phyloP scores from a whole-genome alignment of 1,140 invertebrate genomes.

The Megathymus violae region DNA sequence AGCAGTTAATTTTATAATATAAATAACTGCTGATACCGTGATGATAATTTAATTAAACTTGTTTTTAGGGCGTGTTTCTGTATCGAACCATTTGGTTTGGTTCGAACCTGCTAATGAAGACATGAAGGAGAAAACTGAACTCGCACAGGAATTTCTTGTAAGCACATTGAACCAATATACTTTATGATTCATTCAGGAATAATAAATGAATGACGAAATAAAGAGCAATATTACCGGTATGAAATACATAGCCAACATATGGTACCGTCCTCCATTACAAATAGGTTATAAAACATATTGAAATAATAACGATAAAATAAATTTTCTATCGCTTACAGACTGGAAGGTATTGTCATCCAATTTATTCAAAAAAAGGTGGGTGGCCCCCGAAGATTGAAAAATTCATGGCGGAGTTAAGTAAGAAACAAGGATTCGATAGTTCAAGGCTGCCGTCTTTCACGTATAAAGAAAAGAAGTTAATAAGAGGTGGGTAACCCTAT shows the following conservation, averaged over 20 bases:
- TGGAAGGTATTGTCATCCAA: slow-evolving; percentile 82
- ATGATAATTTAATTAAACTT: no score
- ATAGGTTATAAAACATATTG: no score
- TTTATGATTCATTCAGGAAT: no score
- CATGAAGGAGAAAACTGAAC: slow-evolving; percentile 19
- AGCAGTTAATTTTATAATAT: no score
- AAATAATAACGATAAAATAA: no score
- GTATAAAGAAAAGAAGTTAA: slow-evolving; percentile 50
- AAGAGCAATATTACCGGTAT: no score
- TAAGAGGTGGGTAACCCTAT: slow-evolving; percentile 35
- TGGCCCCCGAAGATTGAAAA: slow-evolving; percentile 62
- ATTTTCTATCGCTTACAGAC: slow-evolving; percentile 44
- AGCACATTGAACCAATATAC: no score
- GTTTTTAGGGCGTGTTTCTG: slow-evolving; percentile 32
- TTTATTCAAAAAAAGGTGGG: slow-evolving; percentile 73
- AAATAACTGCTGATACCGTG: no score
- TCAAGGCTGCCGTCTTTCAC: slow-evolving; percentile 68
- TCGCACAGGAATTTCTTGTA: slow-evolving; percentile 30
- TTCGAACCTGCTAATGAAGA: slow-evolving; percentile 22
- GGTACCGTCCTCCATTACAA: no score
- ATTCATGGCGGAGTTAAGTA: slow-evolving; percentile 57
- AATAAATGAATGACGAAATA: no score
- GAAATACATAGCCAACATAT: no score
- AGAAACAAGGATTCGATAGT: slow-evolving; percentile 55
- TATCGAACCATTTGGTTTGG: slow-evolving; percentile 38